Evolutionary conservation across 2,888 invertebrate species (phyloP), one percentile per base, ranked within the genome.

Genomic region (Nipponacmea schrenckii): DNA sequence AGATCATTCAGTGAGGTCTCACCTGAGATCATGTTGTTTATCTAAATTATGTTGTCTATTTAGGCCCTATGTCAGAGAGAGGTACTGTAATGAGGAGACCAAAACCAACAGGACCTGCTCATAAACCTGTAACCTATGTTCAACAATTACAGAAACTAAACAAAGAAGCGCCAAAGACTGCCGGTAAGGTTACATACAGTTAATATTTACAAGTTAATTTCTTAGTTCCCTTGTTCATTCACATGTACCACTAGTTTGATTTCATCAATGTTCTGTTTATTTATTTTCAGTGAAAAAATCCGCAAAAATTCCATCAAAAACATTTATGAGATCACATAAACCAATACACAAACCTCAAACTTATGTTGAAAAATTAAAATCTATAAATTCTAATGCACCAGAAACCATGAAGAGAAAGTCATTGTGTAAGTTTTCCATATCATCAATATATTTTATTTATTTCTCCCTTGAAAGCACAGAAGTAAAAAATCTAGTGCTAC

Each of bases 41-140:
- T 3, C 5, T 31, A 31, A 5, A 31, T 31, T 31, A 31, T 31
- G 31, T 31, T 31, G 31, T 31, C 5, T 31, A 31, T 31, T 31
- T 31, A 31, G 31, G 31, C 5, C 5, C 31, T 5, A 31, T 31
- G 31, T 31, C 39, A 39, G 39, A 39, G 39, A 39, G 8, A 39
- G 39, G 39, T 8, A 39, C 8, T 39, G 39, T 5, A 39, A 39
- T 39, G 39, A 39, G 39, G 10, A 39, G 39, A 56, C 26, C 46
- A 14, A n/a, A 45, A 15, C 67, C 68, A 3, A 68, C 64, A 20
- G 77, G 79, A 10, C 81, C 83, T 7, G 66, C 77, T 0, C 86
- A 86, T 72, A 84, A 84, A 75, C 84, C 86, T 10, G 75, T 81
- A 78, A 86, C 85, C 0, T 87, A 87, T 73, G 83, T 83, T 7